Base-by-base conservation (phyloP, 2,888 invertebrate species). In the Drosophila conformis region DNA sequence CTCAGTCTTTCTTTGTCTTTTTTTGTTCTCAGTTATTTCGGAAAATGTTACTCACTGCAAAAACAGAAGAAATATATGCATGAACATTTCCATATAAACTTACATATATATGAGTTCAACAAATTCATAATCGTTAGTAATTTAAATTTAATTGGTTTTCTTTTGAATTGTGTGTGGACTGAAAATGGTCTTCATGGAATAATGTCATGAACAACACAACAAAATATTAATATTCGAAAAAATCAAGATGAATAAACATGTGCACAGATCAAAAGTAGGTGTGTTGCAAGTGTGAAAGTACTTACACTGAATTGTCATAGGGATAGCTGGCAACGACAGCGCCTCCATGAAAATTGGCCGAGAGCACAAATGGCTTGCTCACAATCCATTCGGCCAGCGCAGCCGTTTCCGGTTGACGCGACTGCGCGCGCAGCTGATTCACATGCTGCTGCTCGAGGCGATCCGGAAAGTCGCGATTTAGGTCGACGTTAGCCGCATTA, bases 321-420 rank as follows among this genome's bases (percentile, higher is more conserved):
- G 99, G 99, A 93, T 99, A 99, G 93, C 99, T 99, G 60, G 99
- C 99, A 2, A 99, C 99, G 1, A 99, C 94, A 40, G 99, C 98
- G 4, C 99, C 99, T n/a, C 98, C 99, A 92, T 99, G 99, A 57
- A 99, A 94, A 93, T 99, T 99, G 2, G 97, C 98, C 0, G 98
- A 99, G 57, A 99, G 94, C 38, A 98, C 98, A 92, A 99, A 99
- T 63, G 97, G 98, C 87, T 96, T 95, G 15, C 95, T 95, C 63
- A 96, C 94, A 52, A 99, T 96, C 98, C 98, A 99, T 49, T 95
- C 95, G 95, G 98, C 98, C 83, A 98, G 94, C 5, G 98, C 97
- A 18, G 95, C 91, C 0, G 98, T 98, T 94, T 99, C 99, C 2
- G 97, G 97, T 92, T 99, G 97, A 49, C 97, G 94, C 0, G 94